phyloP scores from a whole-genome alignment of 2,888 invertebrate genomes.

The Aspidapion aeneum region DNA sequence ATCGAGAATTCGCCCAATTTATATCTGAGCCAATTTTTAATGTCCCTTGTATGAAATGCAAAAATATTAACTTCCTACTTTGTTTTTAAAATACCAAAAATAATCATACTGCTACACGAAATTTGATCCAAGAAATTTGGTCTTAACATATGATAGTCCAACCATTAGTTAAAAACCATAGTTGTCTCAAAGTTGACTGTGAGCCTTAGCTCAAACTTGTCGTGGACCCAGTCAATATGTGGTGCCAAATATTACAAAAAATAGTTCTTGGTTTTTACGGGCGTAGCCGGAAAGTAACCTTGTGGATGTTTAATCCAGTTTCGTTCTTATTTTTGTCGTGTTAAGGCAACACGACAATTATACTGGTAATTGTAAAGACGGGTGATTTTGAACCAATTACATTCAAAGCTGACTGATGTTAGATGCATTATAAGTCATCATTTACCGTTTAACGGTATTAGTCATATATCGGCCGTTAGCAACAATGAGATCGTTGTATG shows the following conservation, averaged over 20 bases:
- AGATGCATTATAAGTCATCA: too few species aligned
- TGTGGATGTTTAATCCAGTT: neutral
- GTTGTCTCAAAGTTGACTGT: too few species aligned
- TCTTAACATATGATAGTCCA: too few species aligned
- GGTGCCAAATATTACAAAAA: neutral
- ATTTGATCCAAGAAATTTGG: neutral
- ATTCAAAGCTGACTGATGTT: too few species aligned
- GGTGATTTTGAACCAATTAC: too few species aligned
- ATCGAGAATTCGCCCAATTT: conserved; percentile 8
- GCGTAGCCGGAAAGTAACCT: neutral
- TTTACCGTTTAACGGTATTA: too few species aligned
- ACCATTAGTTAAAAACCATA: too few species aligned
- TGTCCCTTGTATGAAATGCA: neutral
- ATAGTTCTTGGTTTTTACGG: neutral
- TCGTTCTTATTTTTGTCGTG: neutral
- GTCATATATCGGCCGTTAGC: too few species aligned
- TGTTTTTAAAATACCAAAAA: neutral
- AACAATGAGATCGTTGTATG: too few species aligned
- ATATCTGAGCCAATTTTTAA: conserved; percentile 8
- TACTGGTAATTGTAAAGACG: too few species aligned
- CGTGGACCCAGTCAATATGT: neutral
- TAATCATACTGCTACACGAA: neutral
- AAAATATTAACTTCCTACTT: neutral
- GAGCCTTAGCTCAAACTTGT: too few species aligned
- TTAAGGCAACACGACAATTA: too few species aligned